Percentiles rank a stretch among this genome's conserved stretches.
phyloP scores from a whole-genome alignment of 1,140 invertebrate species.

The Antheraea pernyi region DNA sequence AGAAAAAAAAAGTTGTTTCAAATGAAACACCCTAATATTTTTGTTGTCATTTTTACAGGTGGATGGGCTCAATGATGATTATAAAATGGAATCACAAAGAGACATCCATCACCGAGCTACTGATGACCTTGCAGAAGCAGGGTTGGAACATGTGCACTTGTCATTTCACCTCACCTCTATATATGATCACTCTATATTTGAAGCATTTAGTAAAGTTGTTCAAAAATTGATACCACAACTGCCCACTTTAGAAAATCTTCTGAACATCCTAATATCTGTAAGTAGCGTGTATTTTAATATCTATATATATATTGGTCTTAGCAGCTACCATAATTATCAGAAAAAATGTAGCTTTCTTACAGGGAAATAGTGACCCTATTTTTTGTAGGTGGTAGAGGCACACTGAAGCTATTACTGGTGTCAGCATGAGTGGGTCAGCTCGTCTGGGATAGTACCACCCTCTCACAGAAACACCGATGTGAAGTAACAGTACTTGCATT shows the following conservation, averaged over 20 bases:
- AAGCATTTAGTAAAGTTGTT: slow-evolving; percentile 99
- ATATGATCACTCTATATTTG: slow-evolving; percentile 99
- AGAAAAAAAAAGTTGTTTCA: no score
- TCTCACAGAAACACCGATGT: no score
- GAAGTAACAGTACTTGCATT: no score
- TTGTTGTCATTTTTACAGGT: slow-evolving; percentile 78
- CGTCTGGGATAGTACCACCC: no score
- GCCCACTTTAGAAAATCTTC: slow-evolving; percentile 97
- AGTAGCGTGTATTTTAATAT: slow-evolving; percentile 57
- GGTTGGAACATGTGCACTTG: slow-evolving; percentile 91
- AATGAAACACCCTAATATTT: neutral
- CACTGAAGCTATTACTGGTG: no score
- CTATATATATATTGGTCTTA: no score
- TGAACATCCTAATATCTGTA: slow-evolving; percentile 99
- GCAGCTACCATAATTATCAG: no score
- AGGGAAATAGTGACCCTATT: no score
- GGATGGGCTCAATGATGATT: slow-evolving; percentile 98
- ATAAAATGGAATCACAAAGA: slow-evolving; percentile 98
- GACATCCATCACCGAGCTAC: slow-evolving; percentile 98
- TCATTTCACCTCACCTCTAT: slow-evolving; percentile 99
- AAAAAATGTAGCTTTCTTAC: no score
- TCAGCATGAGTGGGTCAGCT: no score
- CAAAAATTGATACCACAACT: slow-evolving; percentile 99
- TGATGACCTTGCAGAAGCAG: slow-evolving; percentile 95
- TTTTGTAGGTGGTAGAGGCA: no score